phyloP scores from a whole-genome alignment of 2,888 invertebrate genomes.

The Anorthoa munda region DNA sequence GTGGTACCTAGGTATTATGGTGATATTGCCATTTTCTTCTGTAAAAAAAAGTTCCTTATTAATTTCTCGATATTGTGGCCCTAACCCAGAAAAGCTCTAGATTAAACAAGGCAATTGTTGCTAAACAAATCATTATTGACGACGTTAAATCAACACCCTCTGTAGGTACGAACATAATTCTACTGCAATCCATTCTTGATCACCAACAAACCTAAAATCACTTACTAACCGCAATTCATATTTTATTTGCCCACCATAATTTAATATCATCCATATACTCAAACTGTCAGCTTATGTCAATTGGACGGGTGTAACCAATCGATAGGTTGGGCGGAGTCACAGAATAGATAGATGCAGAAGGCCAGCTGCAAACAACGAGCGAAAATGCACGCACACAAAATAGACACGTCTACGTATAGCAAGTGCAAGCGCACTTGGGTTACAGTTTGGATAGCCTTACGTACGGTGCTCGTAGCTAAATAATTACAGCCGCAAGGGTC shows the following conservation, averaged over 20 bases:
- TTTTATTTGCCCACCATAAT: constrained; percentile 46
- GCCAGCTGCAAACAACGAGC: not conserved
- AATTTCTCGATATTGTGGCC: too few species aligned
- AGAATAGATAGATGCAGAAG: constrained; percentile 9
- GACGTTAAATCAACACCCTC: not conserved
- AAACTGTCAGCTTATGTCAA: constrained; percentile 59
- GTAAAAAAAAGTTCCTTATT: too few species aligned
- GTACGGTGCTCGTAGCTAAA: not conserved
- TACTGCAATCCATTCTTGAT: not conserved
- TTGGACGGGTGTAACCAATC: constrained; percentile 47
- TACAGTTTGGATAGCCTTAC: too few species aligned
- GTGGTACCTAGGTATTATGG: too few species aligned
- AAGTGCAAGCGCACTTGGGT: too few species aligned
- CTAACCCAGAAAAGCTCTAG: not conserved
- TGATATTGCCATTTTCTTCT: too few species aligned
- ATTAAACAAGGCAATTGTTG: not conserved
- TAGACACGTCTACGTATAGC: too few species aligned
- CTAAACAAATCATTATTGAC: not conserved
- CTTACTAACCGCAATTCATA: constrained; percentile 29
- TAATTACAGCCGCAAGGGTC: not conserved
- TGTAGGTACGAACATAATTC: not conserved
- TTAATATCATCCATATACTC: constrained; percentile 22
- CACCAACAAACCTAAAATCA: constrained; percentile 20
- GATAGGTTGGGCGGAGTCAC: constrained; percentile 28
- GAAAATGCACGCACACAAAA: not conserved